Conservation (phyloP, 2,113 vertebrate species). For the Litocranius walleri region DNA sequence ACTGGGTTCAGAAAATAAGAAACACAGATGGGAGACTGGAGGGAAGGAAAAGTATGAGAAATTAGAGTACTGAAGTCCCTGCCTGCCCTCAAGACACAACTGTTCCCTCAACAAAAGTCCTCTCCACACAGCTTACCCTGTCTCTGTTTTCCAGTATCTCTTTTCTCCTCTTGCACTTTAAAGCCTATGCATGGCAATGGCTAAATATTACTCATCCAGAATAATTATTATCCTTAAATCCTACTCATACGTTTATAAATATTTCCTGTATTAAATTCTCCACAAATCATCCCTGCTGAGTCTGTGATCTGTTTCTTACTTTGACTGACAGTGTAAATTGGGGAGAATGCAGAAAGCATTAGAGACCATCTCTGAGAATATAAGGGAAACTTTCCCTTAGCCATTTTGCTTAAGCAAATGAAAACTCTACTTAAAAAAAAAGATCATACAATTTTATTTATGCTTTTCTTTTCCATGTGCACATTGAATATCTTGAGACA, state of each 20-base stretch:
- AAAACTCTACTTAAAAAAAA: neutral
- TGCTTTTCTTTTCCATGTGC: neutral
- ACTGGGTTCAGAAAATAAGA: neutral
- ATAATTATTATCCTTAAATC: neutral
- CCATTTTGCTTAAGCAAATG: neutral
- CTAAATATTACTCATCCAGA: neutral
- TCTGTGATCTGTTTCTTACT: neutral
- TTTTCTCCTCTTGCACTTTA: neutral
- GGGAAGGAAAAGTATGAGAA: neutral
- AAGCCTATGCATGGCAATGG: too few relatives aligned
- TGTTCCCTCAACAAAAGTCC: neutral
- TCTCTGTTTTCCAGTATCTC: neutral
- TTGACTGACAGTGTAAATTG: neutral
- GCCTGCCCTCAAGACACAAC: too few relatives aligned
- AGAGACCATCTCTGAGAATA: neutral
- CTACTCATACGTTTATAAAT: neutral
- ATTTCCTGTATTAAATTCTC: neutral
- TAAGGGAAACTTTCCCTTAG: neutral
- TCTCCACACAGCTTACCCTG: neutral
- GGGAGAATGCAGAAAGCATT: neutral
- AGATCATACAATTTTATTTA: neutral
- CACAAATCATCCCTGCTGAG: neutral
- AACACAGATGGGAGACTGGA: neutral
- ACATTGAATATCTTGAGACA: neutral
- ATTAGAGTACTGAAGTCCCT: neutral